Conservation (phyloP, 2,113 vertebrate species). For the Corydoras maculifer region DNA sequence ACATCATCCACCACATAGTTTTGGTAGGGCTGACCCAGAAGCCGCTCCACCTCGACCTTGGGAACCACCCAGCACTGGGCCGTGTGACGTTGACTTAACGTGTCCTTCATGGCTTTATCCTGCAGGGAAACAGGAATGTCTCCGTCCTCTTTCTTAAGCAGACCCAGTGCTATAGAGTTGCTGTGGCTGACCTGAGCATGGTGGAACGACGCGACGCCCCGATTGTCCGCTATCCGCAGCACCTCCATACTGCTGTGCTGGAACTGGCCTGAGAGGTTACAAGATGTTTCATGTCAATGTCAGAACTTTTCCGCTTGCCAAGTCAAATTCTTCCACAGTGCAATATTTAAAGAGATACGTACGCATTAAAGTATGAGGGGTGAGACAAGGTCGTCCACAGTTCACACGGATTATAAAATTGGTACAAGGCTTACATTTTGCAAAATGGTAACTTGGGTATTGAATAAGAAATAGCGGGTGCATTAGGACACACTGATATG, state of each 20-base stretch:
- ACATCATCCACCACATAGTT: conserved; percentile 61
- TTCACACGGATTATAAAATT: no score
- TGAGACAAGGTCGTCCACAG: no score
- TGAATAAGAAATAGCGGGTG: no score
- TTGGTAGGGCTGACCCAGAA: conserved; percentile 66
- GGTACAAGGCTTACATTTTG: no score
- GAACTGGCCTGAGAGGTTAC: conserved; percentile 66
- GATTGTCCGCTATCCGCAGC: conserved; percentile 29
- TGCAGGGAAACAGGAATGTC: conserved; percentile 59
- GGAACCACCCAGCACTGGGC: conserved; percentile 73
- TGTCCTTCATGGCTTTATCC: conserved; percentile 70
- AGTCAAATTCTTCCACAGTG: no score
- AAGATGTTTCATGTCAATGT: not conserved
- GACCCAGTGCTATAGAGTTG: conserved; percentile 27
- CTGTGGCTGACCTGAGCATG: conserved; percentile 28
- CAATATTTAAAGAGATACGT: no score
- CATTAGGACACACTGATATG: no score
- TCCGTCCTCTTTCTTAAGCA: conserved; percentile 52
- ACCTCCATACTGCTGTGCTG: conserved; percentile 62
- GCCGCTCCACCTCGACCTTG: conserved; percentile 56
- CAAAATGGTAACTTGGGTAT: no score
- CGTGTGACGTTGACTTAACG: conserved; percentile 52
- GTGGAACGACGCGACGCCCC: conserved; percentile 4
- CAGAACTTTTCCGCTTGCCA: no score
- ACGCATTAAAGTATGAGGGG: no score